Evolutionary conservation across 2,888 invertebrate species (phyloP), one percentile per base, ranked within the genome.

Genomic region (Lasioglossum morio): DNA sequence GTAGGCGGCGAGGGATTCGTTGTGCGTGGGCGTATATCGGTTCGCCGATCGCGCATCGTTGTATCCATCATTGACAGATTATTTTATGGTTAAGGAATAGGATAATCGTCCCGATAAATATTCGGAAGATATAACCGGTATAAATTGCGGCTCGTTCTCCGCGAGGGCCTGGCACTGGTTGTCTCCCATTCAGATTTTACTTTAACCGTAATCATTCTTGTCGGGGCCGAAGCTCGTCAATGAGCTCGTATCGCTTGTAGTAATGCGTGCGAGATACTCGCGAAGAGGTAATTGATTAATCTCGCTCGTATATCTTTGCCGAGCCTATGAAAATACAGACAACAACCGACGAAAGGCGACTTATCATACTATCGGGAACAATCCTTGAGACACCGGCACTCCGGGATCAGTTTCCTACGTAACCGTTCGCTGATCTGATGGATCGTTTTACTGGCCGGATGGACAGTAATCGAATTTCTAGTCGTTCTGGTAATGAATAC

Each of bases 61-160:
- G 19, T 75, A 66, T 16, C 77, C 16, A 78, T 53, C 70, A 79
- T 73, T 72, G 87, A 87, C 83, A 72, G 73, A 85, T 89, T 66
- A 84, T 87, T 87, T 82, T 77, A 86, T 72, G 73, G 74, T 70
- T n/a, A 57, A 86, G 81, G 77, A 85, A 81, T 77, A 77, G 78
- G 72, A 60, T 80, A 82, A 84, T 85, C 85, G 79, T 80, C 60
- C 69, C 85, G 78, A 89, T 85, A 86, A 85, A 88, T 83, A 87
- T 89, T 83, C 77, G 74, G 27, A 10, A 69, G 66, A 78, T 79
- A 80, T 66, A 77, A 75, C 79, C 70, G 46, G 75, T 53, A 87
- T 81, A 86, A 87, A 84, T 79, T 78, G 53, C 46, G 23, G 46
- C 72, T 43, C 57, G 66, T 72, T 84, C 72, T 23, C 23, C 79